phyloP scores from a whole-genome alignment of 2,888 invertebrate genomes.

The Nasonovia ribisnigri region DNA sequence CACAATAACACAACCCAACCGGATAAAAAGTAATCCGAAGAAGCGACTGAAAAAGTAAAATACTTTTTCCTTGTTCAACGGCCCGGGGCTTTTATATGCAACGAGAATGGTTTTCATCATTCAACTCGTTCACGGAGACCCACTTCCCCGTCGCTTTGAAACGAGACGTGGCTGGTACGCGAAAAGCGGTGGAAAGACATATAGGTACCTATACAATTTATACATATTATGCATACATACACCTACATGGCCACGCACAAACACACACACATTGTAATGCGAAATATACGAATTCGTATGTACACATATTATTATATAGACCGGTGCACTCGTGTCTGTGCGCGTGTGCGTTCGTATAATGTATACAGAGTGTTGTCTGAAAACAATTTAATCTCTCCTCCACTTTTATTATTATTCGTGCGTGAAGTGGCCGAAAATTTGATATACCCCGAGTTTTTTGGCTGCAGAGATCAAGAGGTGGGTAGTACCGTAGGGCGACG shows the following conservation, averaged over 20 bases:
- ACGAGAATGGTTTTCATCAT: background rate
- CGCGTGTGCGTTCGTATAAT: background rate
- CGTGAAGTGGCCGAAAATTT: constrained; percentile 58
- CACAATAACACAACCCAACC: background rate
- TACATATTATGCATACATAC: background rate
- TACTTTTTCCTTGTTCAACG: background rate
- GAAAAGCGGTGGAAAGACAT: too few species aligned
- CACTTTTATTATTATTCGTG: constrained; percentile 50
- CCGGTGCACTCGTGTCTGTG: too few species aligned
- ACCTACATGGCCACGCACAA: background rate
- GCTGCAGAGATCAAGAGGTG: background rate
- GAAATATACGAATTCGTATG: background rate
- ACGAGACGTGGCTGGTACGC: background rate
- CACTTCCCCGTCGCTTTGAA: background rate
- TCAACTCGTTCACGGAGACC: background rate
- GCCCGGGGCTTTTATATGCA: background rate
- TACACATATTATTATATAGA: too few species aligned
- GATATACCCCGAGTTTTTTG: constrained; percentile 40
- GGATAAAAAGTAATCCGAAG: background rate
- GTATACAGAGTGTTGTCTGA: background rate
- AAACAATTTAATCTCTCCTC: constrained; percentile 46
- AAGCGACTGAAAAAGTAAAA: background rate
- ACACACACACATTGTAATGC: background rate
- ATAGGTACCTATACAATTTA: too few species aligned
- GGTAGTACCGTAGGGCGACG: background rate